Percentiles rank a stretch among this genome's conserved stretches.
Conservation (phyloP, 2,888 invertebrate genomes). For the Torymus auratus region DNA sequence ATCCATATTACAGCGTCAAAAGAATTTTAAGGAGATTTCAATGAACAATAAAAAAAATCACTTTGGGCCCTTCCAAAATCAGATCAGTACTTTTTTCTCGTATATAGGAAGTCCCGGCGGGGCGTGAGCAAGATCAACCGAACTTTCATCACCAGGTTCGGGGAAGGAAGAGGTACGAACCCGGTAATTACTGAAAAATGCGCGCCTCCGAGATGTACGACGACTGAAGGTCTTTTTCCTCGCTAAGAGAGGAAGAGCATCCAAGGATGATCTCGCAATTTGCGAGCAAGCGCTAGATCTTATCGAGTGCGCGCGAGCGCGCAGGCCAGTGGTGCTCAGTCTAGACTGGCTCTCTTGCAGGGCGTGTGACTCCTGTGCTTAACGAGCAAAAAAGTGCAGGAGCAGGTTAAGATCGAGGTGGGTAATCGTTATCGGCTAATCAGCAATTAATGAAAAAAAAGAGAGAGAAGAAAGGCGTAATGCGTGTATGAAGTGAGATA, state of each 20-base stretch:
- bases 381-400: too few species aligned
- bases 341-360: too few species aligned
- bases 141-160: not conserved
- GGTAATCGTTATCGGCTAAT: conserved; percentile 15
- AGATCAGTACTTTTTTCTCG: too few species aligned
- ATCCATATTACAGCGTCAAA: too few species aligned
- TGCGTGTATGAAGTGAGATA: conserved; percentile 5
- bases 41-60: too few species aligned
- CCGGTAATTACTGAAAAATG: conserved; percentile 26
- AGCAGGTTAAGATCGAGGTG: not conserved
- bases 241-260: too few species aligned
- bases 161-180: not conserved
- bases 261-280: conserved; percentile 32
- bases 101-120: too few species aligned
- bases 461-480: not conserved
- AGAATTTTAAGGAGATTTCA: too few species aligned
- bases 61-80: too few species aligned
- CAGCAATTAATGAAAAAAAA: conserved; percentile 18
- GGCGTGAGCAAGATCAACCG: too few species aligned
- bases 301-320: not conserved
- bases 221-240: not conserved
- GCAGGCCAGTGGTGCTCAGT: conserved; percentile 25
- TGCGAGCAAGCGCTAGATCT: conserved; percentile 20
- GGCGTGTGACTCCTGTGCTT: too few species aligned
- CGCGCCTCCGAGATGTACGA: conserved; percentile 4